Conservation (phyloP, 2,797 vertebrate species). For the Hoplostethus mediterraneus region DNA sequence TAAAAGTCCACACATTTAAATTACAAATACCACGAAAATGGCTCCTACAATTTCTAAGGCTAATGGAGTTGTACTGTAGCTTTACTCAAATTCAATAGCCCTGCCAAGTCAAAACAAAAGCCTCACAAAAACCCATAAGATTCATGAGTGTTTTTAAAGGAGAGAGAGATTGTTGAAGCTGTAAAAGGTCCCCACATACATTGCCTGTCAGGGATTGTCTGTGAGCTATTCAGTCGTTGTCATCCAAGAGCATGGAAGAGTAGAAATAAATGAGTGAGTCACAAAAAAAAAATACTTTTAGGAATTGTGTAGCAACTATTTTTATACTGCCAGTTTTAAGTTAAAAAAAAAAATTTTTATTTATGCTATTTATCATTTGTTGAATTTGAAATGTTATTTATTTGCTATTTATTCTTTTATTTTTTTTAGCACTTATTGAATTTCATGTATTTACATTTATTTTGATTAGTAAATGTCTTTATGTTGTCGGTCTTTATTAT, state of each 20-base stretch:
- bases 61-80: no score
- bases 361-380: conserved; percentile 61
- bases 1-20: no score
- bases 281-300: conserved; percentile 29
- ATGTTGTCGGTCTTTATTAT: conserved; percentile 21
- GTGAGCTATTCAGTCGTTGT: conserved; percentile 56
- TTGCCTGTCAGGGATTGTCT: conserved; percentile 50
- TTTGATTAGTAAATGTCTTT: conserved; percentile 20
- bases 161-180: conserved; percentile 36
- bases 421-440: conserved; percentile 34
- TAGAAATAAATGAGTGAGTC: conserved; percentile 21
- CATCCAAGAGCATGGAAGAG: conserved; percentile 62
- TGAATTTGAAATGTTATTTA: conserved; percentile 50
- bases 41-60: no score
- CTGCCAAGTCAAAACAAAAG: not conserved
- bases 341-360: conserved; percentile 49
- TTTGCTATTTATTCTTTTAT: conserved; percentile 37
- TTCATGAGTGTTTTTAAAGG: conserved; percentile 24
- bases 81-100: no score
- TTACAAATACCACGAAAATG: no score
- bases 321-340: conserved; percentile 76
- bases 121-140: not conserved
- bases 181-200: conserved; percentile 42
- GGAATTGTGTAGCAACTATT: conserved; percentile 81
- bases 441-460: conserved; percentile 51